Evolutionary conservation across 1,140 invertebrate species (phyloP).

Genomic region (Pseudomyrmex concolor): DNA sequence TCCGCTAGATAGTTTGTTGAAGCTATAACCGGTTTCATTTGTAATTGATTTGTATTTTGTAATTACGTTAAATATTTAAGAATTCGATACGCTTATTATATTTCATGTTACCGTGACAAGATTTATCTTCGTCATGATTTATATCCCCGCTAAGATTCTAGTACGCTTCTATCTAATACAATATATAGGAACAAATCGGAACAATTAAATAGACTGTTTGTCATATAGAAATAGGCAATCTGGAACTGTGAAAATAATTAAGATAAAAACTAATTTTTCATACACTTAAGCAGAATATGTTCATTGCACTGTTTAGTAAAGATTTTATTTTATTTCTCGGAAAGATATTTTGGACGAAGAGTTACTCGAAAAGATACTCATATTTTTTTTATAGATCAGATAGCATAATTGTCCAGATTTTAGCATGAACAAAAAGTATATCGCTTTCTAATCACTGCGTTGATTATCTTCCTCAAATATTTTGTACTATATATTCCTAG

Average conservation of each 20-base stretch:
- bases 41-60: not conserved
- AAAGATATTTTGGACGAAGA: not conserved
- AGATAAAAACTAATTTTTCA: conserved; percentile 21
- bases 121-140: conserved; percentile 12
- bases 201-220: no score
- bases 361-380: conserved; percentile 25
- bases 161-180: not conserved
- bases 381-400: not conserved
- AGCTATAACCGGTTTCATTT: not conserved
- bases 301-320: not conserved
- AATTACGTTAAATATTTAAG: not conserved
- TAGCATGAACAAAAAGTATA: conserved; percentile 31
- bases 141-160: not conserved
- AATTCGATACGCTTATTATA: not conserved
- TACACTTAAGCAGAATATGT: not conserved
- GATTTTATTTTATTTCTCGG: conserved; percentile 16
- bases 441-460: conserved; percentile 49
- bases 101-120: not conserved
- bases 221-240: not conserved
- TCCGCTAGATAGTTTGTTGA: conserved; percentile 56
- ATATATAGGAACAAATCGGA: not conserved
- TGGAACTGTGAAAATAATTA: conserved; percentile 10
- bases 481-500: conserved; percentile 67
- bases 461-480: conserved; percentile 64
- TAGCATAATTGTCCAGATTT: conserved; percentile 37